Percentiles rank a stretch among this genome's conserved stretches.
These are phyloP conservation scores for Pseudonaja textilis DNA, from an alignment of 2,113 vertebrate genomes.

Conservation along the genomic window DNA sequence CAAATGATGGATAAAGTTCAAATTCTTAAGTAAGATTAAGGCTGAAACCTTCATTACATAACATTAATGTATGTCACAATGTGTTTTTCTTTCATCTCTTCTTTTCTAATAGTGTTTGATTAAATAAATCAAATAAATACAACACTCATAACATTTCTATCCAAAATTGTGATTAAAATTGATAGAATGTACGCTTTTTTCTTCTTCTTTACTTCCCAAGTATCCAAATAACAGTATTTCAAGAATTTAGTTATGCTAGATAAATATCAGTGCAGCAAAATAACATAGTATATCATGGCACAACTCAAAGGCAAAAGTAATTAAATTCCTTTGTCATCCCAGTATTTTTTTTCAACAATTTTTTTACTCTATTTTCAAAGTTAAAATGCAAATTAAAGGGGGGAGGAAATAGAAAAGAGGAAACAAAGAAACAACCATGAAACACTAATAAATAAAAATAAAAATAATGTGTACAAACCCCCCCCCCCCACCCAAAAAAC, in stretches of 20 bases:
- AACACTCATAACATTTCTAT: neutral
- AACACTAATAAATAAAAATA: too few species aligned
- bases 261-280: neutral
- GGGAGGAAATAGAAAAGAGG: too few species aligned
- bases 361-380: too few species aligned
- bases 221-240: neutral
- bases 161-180: neutral
- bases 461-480: too few species aligned
- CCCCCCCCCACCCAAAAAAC: too few species aligned
- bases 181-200: neutral
- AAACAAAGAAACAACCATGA: too few species aligned
- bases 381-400: too few species aligned
- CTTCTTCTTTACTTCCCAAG: neutral
- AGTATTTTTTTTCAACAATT: neutral
- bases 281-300: neutral
- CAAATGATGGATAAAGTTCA: neutral
- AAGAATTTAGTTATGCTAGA: neutral
- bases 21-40: neutral
- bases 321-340: neutral
- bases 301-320: neutral
- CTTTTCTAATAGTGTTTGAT: neutral
- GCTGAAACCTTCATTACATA: neutral
- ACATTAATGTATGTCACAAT: neutral
- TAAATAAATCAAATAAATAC: neutral
- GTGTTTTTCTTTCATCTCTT: neutral